These are phyloP conservation scores for Pterocles burchelli DNA, from an alignment of 2,113 vertebrate genomes.

Conservation along the genomic window DNA sequence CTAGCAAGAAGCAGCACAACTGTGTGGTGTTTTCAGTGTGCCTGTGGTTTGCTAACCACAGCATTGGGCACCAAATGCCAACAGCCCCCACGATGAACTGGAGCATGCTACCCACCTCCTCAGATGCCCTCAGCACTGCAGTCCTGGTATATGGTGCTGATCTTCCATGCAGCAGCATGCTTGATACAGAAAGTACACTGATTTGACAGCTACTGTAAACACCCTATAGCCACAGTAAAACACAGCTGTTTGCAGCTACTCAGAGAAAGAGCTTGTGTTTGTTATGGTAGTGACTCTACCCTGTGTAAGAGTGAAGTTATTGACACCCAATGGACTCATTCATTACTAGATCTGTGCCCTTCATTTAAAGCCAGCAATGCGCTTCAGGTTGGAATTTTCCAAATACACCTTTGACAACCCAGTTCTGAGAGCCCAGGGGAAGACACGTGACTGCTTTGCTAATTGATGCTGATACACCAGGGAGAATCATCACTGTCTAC, in stretches of 20 bases:
- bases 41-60: background rate
- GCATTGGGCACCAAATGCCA: background rate
- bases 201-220: background rate
- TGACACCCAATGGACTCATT: background rate
- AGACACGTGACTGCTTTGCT: conserved; percentile 38
- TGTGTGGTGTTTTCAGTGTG: background rate
- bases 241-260: background rate
- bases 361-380: conserved; percentile 4
- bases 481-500: background rate
- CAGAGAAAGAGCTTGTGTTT: background rate
- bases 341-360: conserved; percentile 25
- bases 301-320: background rate
- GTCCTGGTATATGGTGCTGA: background rate
- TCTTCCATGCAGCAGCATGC: background rate
- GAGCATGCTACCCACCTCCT: background rate
- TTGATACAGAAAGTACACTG: background rate
- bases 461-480: conserved; percentile 36
- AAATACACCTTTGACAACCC: conserved; percentile 51
- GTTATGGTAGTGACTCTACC: background rate
- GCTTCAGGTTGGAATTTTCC: conserved; percentile 32
- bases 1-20: background rate
- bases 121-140: background rate
- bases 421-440: conserved; percentile 38
- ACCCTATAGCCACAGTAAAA: background rate
- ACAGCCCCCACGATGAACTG: background rate